phyloP scores from a whole-genome alignment of 2,888 invertebrate genomes.

The Barypeithes pellucidus region DNA sequence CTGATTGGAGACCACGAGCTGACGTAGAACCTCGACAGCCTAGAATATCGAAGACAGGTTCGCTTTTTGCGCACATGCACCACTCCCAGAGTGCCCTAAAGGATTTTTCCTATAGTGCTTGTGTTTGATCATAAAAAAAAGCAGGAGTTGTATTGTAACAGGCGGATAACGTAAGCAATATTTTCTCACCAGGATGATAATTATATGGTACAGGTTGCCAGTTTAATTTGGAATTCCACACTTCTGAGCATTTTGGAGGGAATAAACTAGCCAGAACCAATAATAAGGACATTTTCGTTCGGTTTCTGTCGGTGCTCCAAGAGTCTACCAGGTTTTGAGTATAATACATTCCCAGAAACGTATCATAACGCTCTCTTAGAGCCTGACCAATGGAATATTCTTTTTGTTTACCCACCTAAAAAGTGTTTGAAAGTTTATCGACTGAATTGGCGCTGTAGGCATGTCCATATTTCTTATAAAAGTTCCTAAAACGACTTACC shows the following conservation, averaged over 20 bases:
- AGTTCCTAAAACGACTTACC: constrained; percentile 74
- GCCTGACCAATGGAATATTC: constrained; percentile 76
- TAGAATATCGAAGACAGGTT: no score
- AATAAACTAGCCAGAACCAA: constrained; percentile 80
- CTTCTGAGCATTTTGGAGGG: constrained; percentile 73
- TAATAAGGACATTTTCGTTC: constrained; percentile 82
- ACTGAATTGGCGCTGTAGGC: no score
- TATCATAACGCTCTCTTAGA: constrained; percentile 75
- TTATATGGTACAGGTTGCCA: constrained; percentile 89
- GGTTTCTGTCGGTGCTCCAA: constrained; percentile 79
- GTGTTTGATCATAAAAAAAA: no score
- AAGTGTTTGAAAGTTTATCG: constrained; percentile 34
- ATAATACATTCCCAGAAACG: constrained; percentile 75
- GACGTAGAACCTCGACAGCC: no score
- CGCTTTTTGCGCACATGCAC: no score
- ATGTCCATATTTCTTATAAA: not conserved
- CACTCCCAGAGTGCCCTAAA: no score
- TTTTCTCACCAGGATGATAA: constrained; percentile 66
- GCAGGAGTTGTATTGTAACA: no score
- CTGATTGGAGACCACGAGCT: no score
- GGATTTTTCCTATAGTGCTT: no score
- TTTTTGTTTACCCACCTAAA: constrained; percentile 60
- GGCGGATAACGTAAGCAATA: not conserved
- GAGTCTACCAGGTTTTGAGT: constrained; percentile 74
- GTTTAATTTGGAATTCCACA: constrained; percentile 74